Evolutionary conservation across 2,888 invertebrate species (phyloP).

Genomic region (Coronaproctus castanopsis): DNA sequence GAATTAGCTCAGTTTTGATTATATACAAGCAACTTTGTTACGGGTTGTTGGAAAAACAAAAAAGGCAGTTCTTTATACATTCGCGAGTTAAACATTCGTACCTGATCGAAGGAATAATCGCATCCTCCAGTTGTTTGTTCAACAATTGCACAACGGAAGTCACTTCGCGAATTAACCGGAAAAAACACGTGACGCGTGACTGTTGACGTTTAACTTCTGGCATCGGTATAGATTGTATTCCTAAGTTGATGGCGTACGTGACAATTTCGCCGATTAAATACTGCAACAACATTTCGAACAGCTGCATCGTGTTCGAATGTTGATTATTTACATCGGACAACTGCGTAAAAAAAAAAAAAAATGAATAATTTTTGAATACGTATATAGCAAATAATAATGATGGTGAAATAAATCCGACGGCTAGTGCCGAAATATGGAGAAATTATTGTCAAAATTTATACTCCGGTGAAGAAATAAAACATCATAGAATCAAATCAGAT

Average conservation of each 20-base stretch:
- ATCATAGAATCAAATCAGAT: no score
- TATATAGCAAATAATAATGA: no score
- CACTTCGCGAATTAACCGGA: constrained; percentile 76
- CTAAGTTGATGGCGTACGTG: constrained; percentile 87
- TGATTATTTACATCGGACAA: constrained; percentile 60
- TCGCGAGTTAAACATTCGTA: no score
- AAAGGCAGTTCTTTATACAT: no score
- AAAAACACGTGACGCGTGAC: constrained; percentile 67
- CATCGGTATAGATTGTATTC: constrained; percentile 69
- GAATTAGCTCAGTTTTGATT: no score
- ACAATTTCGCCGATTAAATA: constrained; percentile 78
- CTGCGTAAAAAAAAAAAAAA: constrained; percentile 26
- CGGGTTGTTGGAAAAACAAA: no score
- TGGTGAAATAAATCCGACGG: no score
- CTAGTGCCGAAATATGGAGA: no score
- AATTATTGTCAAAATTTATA: no score
- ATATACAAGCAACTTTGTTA: no score
- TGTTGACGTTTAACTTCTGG: constrained; percentile 70
- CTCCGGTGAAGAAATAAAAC: no score
- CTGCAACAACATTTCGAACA: constrained; percentile 67
- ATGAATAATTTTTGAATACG: no score
- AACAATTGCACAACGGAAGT: constrained; percentile 82
- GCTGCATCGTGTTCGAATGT: constrained; percentile 51
- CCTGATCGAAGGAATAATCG: constrained; percentile 69
- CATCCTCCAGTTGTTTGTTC: constrained; percentile 80